Evolutionary conservation across 23 tunicate species (phyloP), one percentile per base, ranked within the genome.

Genomic region (Pegea sp.): DNA sequence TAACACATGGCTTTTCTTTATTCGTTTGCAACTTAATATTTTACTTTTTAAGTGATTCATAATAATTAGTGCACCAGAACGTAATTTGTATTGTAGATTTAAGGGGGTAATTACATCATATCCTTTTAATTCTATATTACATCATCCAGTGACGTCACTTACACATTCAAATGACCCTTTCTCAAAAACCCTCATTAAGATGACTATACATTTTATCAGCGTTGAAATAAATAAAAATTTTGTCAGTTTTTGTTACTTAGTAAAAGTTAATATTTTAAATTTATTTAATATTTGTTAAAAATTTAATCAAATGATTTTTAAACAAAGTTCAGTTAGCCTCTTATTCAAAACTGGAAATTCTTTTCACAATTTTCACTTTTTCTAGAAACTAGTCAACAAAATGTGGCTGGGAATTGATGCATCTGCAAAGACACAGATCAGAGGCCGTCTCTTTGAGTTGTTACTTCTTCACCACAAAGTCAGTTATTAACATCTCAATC

Each of bases 341-440:
- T n/a, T 13, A n/a, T 22, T 5, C 42, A 34, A 24, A 29, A 1
- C 18, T 3, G 34, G 1, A 24, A n/a, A 48, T 21, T 49, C 22
- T 23, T 25, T 26, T 56, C 5, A 8, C 27, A 22, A 56, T n/a
- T 56, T 25, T 56, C 6, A 5, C 29, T n/a, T 57, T 26, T 34
- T 20, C 2, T 34, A 74, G 79, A 72, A 63, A 33, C 50, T 84
- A 34, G 76, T 74, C 34, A 84, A 84, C 57, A 84, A 73, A 29
- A 74, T 68, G 72, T 84, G 95, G 95, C 28, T 73, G 34, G 95
- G 95, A 1, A 62, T 62, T 51, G 84, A 73, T 49, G 32, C 84
- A 23, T 46, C 22, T 28, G 51, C 68, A 19, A 84, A 84, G 58
- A 33, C 70, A n/a, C 84, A 74, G 32, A 73, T 84, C 23, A 64